These are phyloP conservation scores for Urosaurus nigricauda DNA, from an alignment of 2,797 vertebrate genomes.

Conservation along the genomic window DNA sequence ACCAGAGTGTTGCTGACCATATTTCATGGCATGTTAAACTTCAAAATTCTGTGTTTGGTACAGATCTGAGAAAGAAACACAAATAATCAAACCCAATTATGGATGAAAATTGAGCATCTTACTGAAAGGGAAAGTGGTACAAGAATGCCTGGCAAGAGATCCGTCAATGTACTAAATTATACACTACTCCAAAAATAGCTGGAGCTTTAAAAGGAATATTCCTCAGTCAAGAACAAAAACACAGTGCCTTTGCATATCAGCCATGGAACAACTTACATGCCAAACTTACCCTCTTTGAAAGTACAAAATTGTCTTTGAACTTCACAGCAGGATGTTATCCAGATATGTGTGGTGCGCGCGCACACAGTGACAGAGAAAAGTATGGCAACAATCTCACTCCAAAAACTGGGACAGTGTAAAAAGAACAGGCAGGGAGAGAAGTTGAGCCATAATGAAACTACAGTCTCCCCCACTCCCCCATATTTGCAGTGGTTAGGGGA, in stretches of 20 bases:
- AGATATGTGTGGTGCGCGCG: slow-evolving; percentile 2
- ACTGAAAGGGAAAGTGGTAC: slow-evolving; percentile 61
- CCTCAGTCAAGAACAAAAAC: slow-evolving; percentile 71
- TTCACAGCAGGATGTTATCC: neutral
- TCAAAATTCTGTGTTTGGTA: slow-evolving; percentile 41
- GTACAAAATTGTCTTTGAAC: slow-evolving; percentile 68
- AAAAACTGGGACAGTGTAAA: slow-evolving; percentile 58
- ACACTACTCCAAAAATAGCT: slow-evolving; percentile 68
- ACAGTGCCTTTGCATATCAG: slow-evolving; percentile 57
- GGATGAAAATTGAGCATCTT: slow-evolving; percentile 55
- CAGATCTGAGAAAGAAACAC: slow-evolving; percentile 54
- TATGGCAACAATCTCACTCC: slow-evolving; percentile 31
- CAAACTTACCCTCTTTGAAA: slow-evolving; percentile 64
- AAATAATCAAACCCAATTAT: slow-evolving; percentile 56
- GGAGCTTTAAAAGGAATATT: slow-evolving; percentile 59
- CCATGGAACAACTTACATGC: slow-evolving; percentile 51
- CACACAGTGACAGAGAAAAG: slow-evolving; percentile 8
- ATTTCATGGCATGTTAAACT: neutral
- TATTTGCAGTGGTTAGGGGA: too few species aligned
- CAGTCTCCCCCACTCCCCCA: too few species aligned
- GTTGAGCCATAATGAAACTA: neutral
- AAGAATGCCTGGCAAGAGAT: slow-evolving; percentile 63
- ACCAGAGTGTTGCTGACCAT: neutral
- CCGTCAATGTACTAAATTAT: slow-evolving; percentile 73
- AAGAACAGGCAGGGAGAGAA: fast-evolving